Base-by-base conservation (phyloP, 2,888 invertebrate species). In the Andrena camellia region DNA sequence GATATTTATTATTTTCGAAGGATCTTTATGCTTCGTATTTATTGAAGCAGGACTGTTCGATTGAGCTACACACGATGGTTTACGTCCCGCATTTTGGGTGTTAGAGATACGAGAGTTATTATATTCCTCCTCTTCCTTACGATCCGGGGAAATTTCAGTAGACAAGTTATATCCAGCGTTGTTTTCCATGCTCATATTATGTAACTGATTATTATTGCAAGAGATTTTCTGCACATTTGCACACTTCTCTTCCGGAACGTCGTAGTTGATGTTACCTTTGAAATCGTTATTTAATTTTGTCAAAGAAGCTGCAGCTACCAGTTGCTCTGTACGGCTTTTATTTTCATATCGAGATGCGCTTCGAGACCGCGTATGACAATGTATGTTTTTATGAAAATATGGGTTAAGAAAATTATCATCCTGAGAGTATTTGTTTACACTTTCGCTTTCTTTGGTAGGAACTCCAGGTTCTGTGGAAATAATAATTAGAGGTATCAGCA, bases 171-270 rank as follows among this genome's bases (percentile, higher is more conserved):
- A 62, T 20, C 17, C 10, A 62, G 7, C 2, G 31, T 71, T 71
- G 50, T 67, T 33, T 76, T 81, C 73, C 20, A 80, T 52, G 35
- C 52, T 79, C 20, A 48, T 79, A 31, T 79, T 54, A 52, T 6
- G 3, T 0, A 26, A 20, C 33, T 2, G n/a, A 20, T 59, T 59
- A 10, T 35, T 57, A 7, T 31, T 2, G 2, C 42, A 23, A 20
- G 13, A 33, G 1, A 31, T 0, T 33, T 60, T 73, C 8, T 29
- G 17, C 3, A n/a, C 1, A 17, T 35, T 57, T 68, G 50, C 48
- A 23, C 57, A 35, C 42, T 73, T 66, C 7, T 42, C 0, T 2
- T 62, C 10, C 17, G 13, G 57, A 23, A n/a, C 8, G 23, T 50
- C 2, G 17, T 74, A 31, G 48, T 73, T 64, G 7, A 66, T 33